phyloP scores from a whole-genome alignment of 2,888 invertebrate species.

The Gymnosoma rotundatum region DNA sequence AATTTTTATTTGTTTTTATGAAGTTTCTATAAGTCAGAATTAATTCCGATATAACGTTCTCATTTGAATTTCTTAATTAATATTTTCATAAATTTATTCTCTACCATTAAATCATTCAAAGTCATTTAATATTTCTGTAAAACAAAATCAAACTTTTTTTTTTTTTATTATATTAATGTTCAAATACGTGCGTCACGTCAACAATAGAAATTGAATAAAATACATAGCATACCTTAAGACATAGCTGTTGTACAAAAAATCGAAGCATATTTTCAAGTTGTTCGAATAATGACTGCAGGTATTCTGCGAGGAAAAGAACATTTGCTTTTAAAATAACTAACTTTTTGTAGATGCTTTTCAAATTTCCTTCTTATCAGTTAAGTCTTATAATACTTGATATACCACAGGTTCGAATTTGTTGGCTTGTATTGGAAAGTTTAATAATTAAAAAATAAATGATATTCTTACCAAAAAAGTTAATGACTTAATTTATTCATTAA shows the following conservation, averaged over 20 bases:
- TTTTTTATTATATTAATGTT: neutral
- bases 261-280: slow-evolving; percentile 51
- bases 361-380: slow-evolving; percentile 23
- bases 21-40: too few species aligned
- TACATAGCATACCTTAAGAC: slow-evolving; percentile 55
- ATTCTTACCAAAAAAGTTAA: slow-evolving; percentile 41
- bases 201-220: neutral
- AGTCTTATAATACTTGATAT: too few species aligned
- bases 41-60: too few species aligned
- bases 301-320: neutral
- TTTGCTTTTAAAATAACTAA: slow-evolving; percentile 48
- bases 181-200: too few species aligned
- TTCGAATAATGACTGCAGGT: slow-evolving; percentile 32
- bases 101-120: too few species aligned
- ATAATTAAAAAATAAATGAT: slow-evolving; percentile 32
- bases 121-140: too few species aligned
- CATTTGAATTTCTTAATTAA: too few species aligned
- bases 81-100: too few species aligned
- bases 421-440: neutral
- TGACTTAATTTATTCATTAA: slow-evolving; percentile 65
- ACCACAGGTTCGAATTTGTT: neutral
- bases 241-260: slow-evolving; percentile 20
- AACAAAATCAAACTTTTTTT: too few species aligned
- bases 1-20: too few species aligned
- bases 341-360: slow-evolving; percentile 26